These are phyloP conservation scores for Malthinus flaveolus DNA, from an alignment of 2,888 invertebrate species.

Conservation along the genomic window DNA sequence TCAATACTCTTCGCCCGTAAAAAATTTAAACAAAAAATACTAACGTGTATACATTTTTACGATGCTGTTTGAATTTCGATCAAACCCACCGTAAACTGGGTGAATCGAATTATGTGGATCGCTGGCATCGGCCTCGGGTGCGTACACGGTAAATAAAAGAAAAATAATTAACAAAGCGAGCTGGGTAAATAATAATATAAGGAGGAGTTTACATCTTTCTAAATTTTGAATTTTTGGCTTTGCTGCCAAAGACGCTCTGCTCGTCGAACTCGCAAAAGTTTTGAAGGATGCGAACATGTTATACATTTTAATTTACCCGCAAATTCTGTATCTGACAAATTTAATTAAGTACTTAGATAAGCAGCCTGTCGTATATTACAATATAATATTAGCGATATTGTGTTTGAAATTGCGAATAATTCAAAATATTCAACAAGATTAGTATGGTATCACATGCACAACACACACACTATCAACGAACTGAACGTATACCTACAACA, in stretches of 20 bases:
- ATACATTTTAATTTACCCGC: constrained; percentile 12
- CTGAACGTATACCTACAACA: constrained; percentile 1
- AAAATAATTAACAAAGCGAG: constrained; percentile 52
- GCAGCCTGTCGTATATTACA: background rate
- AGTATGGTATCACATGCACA: background rate
- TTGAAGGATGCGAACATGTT: constrained; percentile 5
- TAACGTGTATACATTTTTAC: constrained; percentile 21
- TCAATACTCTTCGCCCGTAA: too few relatives aligned
- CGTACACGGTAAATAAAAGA: constrained; percentile 53
- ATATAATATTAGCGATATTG: constrained; percentile 10
- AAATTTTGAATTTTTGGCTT: constrained; percentile 21
- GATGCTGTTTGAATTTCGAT: constrained; percentile 28
- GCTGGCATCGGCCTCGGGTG: constrained; percentile 52
- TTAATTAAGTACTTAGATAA: constrained; percentile 18
- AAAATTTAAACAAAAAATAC: constrained; percentile 6
- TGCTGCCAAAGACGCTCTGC: constrained; percentile 4
- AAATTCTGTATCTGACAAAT: constrained; percentile 8
- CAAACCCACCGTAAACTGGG: constrained; percentile 42
- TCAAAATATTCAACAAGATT: constrained; percentile 1
- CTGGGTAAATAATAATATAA: constrained; percentile 50
- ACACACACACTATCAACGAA: constrained; percentile 4
- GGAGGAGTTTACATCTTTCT: constrained; percentile 15
- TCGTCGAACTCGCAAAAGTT: background rate
- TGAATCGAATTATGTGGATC: constrained; percentile 50
- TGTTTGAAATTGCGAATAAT: constrained; percentile 9